Percentiles rank a stretch among this genome's conserved stretches.
phyloP scores from a whole-genome alignment of 2,888 invertebrate species.

The Blomia tropicalis region DNA sequence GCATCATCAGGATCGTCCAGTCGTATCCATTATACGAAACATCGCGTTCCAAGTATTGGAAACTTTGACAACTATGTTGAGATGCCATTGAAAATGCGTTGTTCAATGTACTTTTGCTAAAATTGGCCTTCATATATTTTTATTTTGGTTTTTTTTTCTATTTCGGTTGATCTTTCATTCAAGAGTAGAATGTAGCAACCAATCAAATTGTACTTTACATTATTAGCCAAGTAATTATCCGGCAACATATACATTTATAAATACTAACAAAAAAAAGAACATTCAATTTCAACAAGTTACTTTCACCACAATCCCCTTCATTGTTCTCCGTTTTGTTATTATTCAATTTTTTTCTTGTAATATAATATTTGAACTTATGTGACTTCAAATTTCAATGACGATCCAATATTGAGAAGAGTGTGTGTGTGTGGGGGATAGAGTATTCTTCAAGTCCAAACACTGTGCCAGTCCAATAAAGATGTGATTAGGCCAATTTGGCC shows the following conservation, averaged over 20 bases:
- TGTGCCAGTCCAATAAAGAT: background rate
- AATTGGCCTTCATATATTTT: background rate
- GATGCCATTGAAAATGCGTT: constrained; percentile 2
- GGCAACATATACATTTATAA: too few species aligned
- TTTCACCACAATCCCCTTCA: too few species aligned
- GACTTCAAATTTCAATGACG: too few species aligned
- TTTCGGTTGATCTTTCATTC: background rate
- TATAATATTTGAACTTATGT: too few species aligned
- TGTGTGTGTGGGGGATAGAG: too few species aligned
- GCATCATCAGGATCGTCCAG: background rate
- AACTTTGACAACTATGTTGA: constrained; percentile 10
- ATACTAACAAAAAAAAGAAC: too few species aligned
- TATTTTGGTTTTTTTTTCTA: too few species aligned
- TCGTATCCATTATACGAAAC: constrained; percentile 8
- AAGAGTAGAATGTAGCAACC: background rate
- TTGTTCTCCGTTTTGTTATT: too few species aligned
- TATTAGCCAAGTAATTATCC: background rate
- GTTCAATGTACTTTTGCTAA: constrained; percentile 10
- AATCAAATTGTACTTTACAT: constrained; percentile 12
- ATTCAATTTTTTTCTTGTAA: too few species aligned
- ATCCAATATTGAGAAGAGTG: too few species aligned
- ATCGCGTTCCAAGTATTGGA: constrained; percentile 1
- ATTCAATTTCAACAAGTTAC: too few species aligned
- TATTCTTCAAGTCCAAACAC: too few species aligned
- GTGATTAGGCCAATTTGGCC: constrained; percentile 13